Conservation (phyloP, 2,888 invertebrate genomes). For the Ichneumon xanthorius region DNA sequence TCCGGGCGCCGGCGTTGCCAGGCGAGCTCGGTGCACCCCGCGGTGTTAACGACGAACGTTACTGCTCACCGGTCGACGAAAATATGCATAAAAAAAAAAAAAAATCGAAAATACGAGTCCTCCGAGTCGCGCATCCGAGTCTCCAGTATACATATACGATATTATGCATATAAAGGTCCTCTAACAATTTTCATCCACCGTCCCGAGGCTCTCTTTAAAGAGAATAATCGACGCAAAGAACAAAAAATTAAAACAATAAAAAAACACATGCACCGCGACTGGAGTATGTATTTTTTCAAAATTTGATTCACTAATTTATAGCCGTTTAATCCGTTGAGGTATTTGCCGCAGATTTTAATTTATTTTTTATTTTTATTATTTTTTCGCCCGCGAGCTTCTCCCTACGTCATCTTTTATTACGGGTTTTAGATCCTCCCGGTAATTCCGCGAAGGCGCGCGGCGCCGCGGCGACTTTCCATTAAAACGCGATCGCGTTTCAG, state of each 20-base stretch:
- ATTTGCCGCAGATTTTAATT: background rate
- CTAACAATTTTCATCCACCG: background rate
- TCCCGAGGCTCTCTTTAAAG: constrained; percentile 2
- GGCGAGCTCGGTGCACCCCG: constrained; percentile 43
- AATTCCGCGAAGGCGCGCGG: background rate
- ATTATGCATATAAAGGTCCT: too few species aligned
- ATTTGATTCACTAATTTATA: constrained; percentile 35
- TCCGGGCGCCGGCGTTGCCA: constrained; percentile 10
- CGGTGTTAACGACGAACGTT: constrained; percentile 56
- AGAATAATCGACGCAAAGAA: constrained; percentile 25
- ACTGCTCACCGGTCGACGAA: constrained; percentile 41
- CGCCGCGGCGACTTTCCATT: constrained; percentile 18
- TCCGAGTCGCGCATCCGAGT: background rate
- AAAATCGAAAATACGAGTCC: background rate
- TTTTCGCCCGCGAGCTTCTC: background rate
- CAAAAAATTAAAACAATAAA: constrained; percentile 4
- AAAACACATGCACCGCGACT: background rate
- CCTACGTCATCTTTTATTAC: constrained; percentile 24
- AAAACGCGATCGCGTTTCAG: constrained; percentile 16
- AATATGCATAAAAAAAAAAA: constrained; percentile 17
- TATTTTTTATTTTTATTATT: background rate
- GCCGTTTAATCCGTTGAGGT: constrained; percentile 25
- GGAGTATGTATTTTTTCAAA: too few species aligned
- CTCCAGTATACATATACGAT: background rate
- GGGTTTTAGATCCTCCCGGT: constrained; percentile 24